These are phyloP conservation scores for Oreochromis aureus DNA, from an alignment of 2,113 vertebrate species.

Conservation along the genomic window DNA sequence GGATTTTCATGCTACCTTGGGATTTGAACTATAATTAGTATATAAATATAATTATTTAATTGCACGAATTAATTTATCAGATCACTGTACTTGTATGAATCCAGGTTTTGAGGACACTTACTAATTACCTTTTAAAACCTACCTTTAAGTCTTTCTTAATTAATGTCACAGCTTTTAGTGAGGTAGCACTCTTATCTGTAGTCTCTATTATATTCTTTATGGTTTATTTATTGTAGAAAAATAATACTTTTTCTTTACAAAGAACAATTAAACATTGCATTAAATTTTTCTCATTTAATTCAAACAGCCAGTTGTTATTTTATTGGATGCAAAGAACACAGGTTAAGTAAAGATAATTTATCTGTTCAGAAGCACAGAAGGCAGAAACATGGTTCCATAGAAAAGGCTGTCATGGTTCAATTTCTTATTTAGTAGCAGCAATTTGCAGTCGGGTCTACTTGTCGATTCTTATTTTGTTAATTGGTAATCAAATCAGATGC, in stretches of 20 bases:
- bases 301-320: not conserved
- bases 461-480: not conserved
- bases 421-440: not conserved
- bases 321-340: not conserved
- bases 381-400: not conserved
- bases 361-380: not conserved
- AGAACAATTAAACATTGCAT: not conserved
- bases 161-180: not conserved
- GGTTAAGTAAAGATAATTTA: not conserved
- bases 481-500: not conserved
- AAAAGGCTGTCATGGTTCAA: not conserved
- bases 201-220: not conserved
- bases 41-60: not conserved
- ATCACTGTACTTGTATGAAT: not conserved
- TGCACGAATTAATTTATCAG: not conserved
- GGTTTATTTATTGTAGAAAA: not conserved
- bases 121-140: not conserved
- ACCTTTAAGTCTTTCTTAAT: not conserved
- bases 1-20: not conserved
- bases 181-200: not conserved
- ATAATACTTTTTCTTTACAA: not conserved
- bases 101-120: not conserved
- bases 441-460: not conserved
- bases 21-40: not conserved
- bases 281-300: not conserved